Evolutionary conservation across 1,140 invertebrate genomes (phyloP).

Genomic region (Ostrea edulis): DNA sequence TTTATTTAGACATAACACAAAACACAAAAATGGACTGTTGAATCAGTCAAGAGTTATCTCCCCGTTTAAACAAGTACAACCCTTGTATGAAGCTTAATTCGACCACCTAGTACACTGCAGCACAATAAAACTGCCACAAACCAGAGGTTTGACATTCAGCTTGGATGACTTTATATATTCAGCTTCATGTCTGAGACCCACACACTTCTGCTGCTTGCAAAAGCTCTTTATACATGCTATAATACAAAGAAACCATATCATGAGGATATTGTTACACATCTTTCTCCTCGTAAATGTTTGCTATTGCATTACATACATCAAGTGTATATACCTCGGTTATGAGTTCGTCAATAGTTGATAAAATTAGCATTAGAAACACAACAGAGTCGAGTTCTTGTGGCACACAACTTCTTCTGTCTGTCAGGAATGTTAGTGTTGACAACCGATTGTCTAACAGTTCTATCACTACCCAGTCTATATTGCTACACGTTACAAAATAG

Average conservation of each 20-base stretch:
- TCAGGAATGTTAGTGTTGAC: constrained; percentile 8
- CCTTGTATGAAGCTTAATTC: constrained; percentile 1
- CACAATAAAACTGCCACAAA: neutral
- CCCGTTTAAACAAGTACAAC: constrained; percentile 13
- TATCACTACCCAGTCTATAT: neutral
- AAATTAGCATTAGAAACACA: neutral
- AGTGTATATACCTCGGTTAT: neutral
- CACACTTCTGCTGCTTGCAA: neutral
- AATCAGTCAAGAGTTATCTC: constrained; percentile 28
- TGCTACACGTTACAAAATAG: neutral
- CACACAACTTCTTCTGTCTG: neutral
- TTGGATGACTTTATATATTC: constrained; percentile 11
- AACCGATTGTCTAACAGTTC: neutral
- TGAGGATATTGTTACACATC: neutral
- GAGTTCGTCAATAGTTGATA: neutral
- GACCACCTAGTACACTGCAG: neutral
- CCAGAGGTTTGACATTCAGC: neutral
- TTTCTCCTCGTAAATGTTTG: neutral
- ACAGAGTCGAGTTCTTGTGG: neutral
- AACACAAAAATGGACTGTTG: constrained; percentile 37
- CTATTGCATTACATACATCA: neutral
- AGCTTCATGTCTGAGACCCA: neutral
- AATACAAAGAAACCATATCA: neutral
- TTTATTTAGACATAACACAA: constrained; percentile 38
- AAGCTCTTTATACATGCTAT: neutral